Evolutionary conservation across 2,797 vertebrate genomes (phyloP), one percentile per base, ranked within the genome.

Genomic region (Sparidentex hasta): DNA sequence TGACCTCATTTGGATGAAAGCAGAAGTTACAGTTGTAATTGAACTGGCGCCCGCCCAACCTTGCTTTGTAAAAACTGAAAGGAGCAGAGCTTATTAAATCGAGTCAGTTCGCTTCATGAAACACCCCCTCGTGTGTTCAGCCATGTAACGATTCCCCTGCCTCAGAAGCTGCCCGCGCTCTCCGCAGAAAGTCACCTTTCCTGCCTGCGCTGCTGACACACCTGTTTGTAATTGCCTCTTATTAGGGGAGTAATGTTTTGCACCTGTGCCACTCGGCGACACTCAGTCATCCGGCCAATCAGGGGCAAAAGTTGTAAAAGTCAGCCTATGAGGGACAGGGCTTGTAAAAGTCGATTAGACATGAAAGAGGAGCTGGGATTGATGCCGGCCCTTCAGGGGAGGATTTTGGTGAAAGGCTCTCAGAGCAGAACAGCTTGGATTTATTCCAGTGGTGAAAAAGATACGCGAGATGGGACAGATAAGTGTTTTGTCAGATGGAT

Each of bases 301-400:
- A 67, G 90, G 50, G 83, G 76, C 75, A 11, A 23, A 56, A 38
- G 71, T 78, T 75, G 82, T 83, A 85, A 83, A 83, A 77, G 88
- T 83, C 78, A 33, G 74, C 87, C 87, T 81, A 76, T 82, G 66
- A 87, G 85, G 61, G 69, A 86, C 69, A 3, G 27, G 77, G 72
- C 84, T 86, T 88, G 88, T 88, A 89, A 93, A 93, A 91, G 89
- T 91, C 84, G 63, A 91, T 92, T 87, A 88, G 88, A 92, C 91
- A 87, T 92, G 86, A 92, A 93, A 91, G 91, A 72, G 82, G 85
- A 78, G 75, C 67, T 13, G 71, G 75, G 80, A 80, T 76, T 82
- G 88, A 90, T 71, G 77, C 54, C 29, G 66, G 80, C 67, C 73
- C 87, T 83, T 75, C 43, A 44, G 85, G 86, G 82, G 61, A 78